phyloP scores from a whole-genome alignment of 2,113 vertebrate genomes.

The Onychostoma macrolepis region DNA sequence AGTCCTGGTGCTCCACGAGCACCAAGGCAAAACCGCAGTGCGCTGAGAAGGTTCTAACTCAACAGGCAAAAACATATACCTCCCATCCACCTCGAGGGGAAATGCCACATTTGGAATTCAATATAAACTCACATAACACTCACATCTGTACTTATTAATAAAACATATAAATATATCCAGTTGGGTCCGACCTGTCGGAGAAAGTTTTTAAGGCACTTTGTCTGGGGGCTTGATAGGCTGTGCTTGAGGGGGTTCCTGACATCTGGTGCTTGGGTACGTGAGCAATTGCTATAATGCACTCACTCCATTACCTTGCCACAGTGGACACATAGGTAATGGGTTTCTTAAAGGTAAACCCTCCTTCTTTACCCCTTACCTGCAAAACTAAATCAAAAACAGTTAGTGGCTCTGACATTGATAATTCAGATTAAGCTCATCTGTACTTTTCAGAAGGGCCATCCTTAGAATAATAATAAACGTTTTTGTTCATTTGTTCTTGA shows the following conservation, averaged over 20 bases:
- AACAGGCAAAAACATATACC: slow-evolving; percentile 14
- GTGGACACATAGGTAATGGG: slow-evolving; percentile 39
- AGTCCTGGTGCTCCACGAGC: neutral
- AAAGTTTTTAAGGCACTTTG: slow-evolving; percentile 45
- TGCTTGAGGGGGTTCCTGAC: slow-evolving; percentile 53
- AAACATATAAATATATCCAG: slow-evolving; percentile 49
- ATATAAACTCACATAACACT: slow-evolving; percentile 37
- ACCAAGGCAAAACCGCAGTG: slow-evolving; percentile 6
- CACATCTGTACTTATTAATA: slow-evolving; percentile 47
- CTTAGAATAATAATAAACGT: neutral
- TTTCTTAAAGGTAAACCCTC: slow-evolving; percentile 33
- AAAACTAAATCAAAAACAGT: neutral
- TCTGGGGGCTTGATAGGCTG: slow-evolving; percentile 36
- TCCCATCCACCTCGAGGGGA: neutral
- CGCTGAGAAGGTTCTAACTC: slow-evolving; percentile 41
- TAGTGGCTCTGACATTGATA: neutral
- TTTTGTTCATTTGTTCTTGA: neutral
- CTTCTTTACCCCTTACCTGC: slow-evolving; percentile 10
- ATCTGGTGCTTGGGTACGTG: slow-evolving; percentile 48
- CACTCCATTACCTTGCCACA: slow-evolving; percentile 49
- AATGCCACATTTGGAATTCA: slow-evolving; percentile 42
- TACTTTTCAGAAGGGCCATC: neutral
- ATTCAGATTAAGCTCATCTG: neutral
- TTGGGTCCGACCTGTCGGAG: slow-evolving; percentile 18
- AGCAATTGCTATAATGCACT: slow-evolving; percentile 47